Conservation (phyloP, 2,888 invertebrate species). For the Barypeithes pellucidus region DNA sequence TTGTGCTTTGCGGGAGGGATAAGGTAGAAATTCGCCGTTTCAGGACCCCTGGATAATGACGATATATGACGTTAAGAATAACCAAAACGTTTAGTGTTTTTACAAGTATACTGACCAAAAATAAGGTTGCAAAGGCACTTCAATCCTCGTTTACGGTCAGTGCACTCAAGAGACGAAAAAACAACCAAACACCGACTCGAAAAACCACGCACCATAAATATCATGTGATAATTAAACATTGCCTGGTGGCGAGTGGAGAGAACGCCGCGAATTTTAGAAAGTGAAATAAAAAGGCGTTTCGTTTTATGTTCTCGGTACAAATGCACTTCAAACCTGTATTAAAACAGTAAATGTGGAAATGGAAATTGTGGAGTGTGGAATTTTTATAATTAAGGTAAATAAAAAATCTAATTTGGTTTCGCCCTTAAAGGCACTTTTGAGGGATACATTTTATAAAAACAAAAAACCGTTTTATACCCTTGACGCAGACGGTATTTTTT, state of each 20-base stretch:
- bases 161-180: slow-evolving; percentile 34
- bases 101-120: not conserved
- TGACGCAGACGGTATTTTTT: no score
- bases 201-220: slow-evolving; percentile 44
- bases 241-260: slow-evolving; percentile 1
- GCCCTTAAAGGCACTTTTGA: not conserved
- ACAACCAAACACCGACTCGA: slow-evolving; percentile 7
- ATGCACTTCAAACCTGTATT: slow-evolving; percentile 25
- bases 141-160: slow-evolving; percentile 32
- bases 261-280: slow-evolving; percentile 26
- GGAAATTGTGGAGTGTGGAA: not conserved
- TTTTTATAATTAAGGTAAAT: slow-evolving; percentile 33
- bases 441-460: not conserved
- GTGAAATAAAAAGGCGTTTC: slow-evolving; percentile 38
- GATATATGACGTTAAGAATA: no score
- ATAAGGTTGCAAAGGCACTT: not conserved
- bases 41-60: no score
- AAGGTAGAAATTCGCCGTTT: no score
- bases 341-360: slow-evolving; percentile 22
- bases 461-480: no score
- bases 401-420: not conserved
- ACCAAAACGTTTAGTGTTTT: not conserved
- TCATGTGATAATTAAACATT: slow-evolving; percentile 45
- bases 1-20: no score
- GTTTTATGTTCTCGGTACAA: slow-evolving; percentile 27